A percentile compares a stretch with the other conserved stretches of the same genome.
phyloP scores from a whole-genome alignment of 30 jellyfish, hydroid and myxozoan species.

The Aurelia sp. region DNA sequence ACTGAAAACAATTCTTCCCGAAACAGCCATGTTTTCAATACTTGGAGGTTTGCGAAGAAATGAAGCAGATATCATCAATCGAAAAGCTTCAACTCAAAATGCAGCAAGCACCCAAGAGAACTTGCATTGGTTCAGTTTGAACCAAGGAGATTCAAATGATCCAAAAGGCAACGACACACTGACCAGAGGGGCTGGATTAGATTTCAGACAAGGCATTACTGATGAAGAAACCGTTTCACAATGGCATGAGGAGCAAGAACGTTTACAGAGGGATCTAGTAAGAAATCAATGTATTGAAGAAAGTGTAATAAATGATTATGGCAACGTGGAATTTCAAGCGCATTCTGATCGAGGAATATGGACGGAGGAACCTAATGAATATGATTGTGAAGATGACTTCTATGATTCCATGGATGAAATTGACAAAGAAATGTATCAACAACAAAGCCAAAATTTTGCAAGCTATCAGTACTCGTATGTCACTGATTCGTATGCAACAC shows the following conservation, averaged over 20 bases:
- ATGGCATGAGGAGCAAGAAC: no score
- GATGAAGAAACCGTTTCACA: no score
- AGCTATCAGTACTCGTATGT: not conserved
- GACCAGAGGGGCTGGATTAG: no score
- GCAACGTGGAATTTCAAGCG: no score
- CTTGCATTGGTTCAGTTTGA: constrained; percentile 24
- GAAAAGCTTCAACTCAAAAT: not conserved
- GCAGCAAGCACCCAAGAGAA: not conserved
- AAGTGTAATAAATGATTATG: no score
- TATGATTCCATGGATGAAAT: constrained; percentile 34
- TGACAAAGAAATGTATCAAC: constrained; percentile 1
- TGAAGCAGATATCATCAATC: constrained; percentile 1
- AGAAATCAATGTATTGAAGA: no score
- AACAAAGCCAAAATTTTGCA: not conserved
- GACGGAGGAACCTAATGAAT: constrained; percentile 18
- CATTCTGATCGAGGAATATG: constrained; percentile 25
- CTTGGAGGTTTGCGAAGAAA: constrained; percentile 23
- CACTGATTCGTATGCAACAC: not conserved
- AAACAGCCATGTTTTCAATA: constrained; percentile 25
- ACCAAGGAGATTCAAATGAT: no score
- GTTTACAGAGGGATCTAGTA: no score
- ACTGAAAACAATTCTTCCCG: constrained; percentile 9
- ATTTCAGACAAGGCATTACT: no score
- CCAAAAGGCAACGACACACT: no score
- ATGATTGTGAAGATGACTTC: constrained; percentile 26